phyloP scores from a whole-genome alignment of 2,888 invertebrate species.

The Odontocerum albicorne region DNA sequence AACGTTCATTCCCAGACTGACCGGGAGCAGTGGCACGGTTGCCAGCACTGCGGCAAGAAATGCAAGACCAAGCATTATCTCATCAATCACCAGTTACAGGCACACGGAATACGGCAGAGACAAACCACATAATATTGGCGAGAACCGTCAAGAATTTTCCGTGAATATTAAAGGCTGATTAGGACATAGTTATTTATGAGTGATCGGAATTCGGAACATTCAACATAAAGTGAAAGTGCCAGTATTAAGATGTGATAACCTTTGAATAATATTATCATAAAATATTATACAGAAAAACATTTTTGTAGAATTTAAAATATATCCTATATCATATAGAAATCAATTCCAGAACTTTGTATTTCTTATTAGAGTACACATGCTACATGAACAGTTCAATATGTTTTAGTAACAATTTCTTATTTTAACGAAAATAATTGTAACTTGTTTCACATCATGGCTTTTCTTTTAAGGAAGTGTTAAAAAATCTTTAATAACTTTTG shows the following conservation, averaged over 20 bases:
- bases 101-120: slow-evolving; percentile 72
- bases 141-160: slow-evolving; percentile 39
- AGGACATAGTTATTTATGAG: slow-evolving; percentile 15
- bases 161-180: slow-evolving; percentile 28
- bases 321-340: too few species aligned
- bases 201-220: slow-evolving; percentile 20
- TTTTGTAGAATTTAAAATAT: too few species aligned
- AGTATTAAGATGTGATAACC: slow-evolving; percentile 37
- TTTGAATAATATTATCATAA: slow-evolving; percentile 1
- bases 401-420: too few species aligned
- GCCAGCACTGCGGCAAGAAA: slow-evolving; percentile 72
- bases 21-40: slow-evolving; percentile 71
- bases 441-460: too few species aligned
- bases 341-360: too few species aligned
- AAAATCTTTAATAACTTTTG: too few species aligned
- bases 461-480: too few species aligned
- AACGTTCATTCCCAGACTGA: slow-evolving; percentile 73
- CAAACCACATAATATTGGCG: slow-evolving; percentile 57
- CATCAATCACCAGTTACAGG: slow-evolving; percentile 75
- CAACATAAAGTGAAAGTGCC: slow-evolving; percentile 35
- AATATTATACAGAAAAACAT: background rate
- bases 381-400: too few species aligned
- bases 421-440: too few species aligned
- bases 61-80: slow-evolving; percentile 78
- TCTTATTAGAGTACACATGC: too few species aligned